Percentiles rank a stretch among this genome's conserved stretches.
phyloP scores from a whole-genome alignment of 2,888 invertebrate species.

The Lepidochitona cinerea region DNA sequence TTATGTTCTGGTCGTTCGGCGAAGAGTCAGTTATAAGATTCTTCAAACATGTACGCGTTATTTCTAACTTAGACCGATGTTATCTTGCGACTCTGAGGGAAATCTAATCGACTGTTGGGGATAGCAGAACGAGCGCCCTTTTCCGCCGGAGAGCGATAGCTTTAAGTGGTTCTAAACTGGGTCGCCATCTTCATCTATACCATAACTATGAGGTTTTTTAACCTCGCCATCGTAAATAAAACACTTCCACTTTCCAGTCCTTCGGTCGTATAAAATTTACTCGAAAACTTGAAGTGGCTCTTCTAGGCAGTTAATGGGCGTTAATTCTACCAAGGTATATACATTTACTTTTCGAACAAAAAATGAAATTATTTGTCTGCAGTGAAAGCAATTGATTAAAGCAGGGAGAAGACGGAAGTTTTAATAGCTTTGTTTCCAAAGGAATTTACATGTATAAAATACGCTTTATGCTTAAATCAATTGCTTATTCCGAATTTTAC shows the following conservation, averaged over 20 bases:
- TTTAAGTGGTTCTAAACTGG: not conserved
- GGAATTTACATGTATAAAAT: too few species aligned
- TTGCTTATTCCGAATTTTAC: too few species aligned
- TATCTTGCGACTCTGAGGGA: not conserved
- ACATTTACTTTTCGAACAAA: too few species aligned
- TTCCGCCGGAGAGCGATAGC: not conserved
- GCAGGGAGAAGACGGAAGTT: too few species aligned
- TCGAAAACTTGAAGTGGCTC: not conserved
- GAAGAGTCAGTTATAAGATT: not conserved
- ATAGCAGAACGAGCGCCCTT: not conserved
- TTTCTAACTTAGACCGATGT: not conserved
- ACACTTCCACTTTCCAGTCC: not conserved
- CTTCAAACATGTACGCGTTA: not conserved
- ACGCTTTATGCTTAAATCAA: too few species aligned
- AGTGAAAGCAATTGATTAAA: too few species aligned
- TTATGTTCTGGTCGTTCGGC: not conserved
- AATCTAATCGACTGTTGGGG: not conserved
- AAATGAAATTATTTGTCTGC: too few species aligned
- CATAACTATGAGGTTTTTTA: not conserved
- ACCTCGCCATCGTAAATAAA: not conserved
- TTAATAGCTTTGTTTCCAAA: too few species aligned
- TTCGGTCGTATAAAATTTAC: not conserved
- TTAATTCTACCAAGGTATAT: too few species aligned
- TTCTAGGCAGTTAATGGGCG: too few species aligned
- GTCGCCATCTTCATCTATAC: not conserved